Evolutionary conservation across 2,113 vertebrate species (phyloP).

Genomic region (Microcebus murinus): DNA sequence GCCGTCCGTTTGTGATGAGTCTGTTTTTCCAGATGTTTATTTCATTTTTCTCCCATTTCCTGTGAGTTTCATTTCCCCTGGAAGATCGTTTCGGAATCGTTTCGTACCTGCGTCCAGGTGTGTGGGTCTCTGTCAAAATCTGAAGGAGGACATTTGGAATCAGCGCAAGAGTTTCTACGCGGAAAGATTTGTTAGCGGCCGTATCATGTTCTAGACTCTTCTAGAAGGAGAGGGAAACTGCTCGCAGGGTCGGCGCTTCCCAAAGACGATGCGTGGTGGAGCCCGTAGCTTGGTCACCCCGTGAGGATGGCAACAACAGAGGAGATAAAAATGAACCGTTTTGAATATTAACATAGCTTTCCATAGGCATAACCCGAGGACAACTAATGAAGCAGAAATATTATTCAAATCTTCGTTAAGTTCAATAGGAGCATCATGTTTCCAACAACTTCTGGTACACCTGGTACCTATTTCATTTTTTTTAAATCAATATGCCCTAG

Average conservation of each 20-base stretch:
- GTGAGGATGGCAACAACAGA: neutral
- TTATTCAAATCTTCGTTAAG: neutral
- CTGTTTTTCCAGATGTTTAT: neutral
- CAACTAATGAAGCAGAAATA: neutral
- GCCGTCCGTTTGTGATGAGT: neutral
- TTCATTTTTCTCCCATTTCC: neutral
- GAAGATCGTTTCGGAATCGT: neutral
- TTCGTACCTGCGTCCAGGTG: neutral
- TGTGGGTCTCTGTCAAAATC: neutral
- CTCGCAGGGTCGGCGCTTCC: neutral
- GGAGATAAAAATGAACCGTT: neutral
- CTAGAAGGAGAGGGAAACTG: neutral
- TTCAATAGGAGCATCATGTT: neutral
- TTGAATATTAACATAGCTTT: neutral
- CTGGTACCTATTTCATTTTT: neutral
- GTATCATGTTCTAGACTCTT: neutral
- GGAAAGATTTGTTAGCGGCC: neutral
- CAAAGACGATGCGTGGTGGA: neutral
- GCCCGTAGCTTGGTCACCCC: neutral
- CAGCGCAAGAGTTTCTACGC: neutral
- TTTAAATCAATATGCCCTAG: neutral
- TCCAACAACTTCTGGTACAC: neutral
- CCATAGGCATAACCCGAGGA: neutral
- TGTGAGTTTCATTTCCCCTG: neutral
- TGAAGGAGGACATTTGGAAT: neutral